These are phyloP conservation scores for Ceyx melanurus DNA, from an alignment of 2,113 vertebrate genomes.

Conservation along the genomic window DNA sequence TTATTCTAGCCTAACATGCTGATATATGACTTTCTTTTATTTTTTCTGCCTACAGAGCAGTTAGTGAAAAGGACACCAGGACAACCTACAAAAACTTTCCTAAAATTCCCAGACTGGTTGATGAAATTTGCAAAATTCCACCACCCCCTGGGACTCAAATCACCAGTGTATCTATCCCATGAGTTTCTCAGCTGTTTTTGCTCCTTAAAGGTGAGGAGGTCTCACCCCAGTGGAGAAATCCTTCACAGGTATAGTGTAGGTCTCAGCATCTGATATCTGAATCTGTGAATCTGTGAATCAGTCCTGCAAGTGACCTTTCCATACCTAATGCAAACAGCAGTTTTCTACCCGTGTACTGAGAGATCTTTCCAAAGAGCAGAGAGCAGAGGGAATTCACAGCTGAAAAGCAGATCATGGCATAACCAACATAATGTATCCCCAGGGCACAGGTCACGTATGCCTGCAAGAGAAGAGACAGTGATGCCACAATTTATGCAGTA, in stretches of 20 bases:
- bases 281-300: neutral
- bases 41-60: neutral
- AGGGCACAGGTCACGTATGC: slow-evolving; percentile 89
- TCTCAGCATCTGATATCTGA: neutral
- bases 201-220: neutral
- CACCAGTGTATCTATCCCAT: neutral
- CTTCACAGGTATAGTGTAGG: neutral
- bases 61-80: neutral
- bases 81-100: neutral
- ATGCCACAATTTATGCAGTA: neutral
- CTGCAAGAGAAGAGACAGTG: slow-evolving; percentile 65
- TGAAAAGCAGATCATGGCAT: slow-evolving; percentile 91
- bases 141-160: neutral
- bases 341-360: slow-evolving; percentile 80
- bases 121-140: neutral
- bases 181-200: neutral
- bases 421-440: slow-evolving; percentile 90
- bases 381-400: slow-evolving; percentile 86
- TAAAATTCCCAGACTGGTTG: neutral
- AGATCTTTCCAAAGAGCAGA: slow-evolving; percentile 82
- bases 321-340: slow-evolving; percentile 86
- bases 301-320: slow-evolving; percentile 1
- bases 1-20: neutral
- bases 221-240: neutral
- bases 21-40: neutral